Base-by-base conservation (phyloP, 2,113 vertebrate species). In the Copsychus sechellarum region DNA sequence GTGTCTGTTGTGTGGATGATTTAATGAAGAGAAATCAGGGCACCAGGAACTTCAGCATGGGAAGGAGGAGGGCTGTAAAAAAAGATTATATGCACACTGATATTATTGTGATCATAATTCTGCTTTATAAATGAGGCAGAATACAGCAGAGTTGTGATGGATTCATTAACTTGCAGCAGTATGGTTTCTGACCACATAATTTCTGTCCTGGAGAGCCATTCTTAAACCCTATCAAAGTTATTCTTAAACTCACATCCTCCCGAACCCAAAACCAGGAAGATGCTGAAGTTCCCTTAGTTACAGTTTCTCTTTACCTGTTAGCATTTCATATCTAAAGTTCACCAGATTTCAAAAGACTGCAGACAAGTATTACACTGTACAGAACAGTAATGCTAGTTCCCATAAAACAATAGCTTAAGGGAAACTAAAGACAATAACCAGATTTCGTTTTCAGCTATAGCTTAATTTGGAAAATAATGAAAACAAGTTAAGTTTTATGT, bases 401-500 rank as follows among this genome's bases (percentile, higher is more conserved):
- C 83, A 94, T 96, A 92, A 97, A 97, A 94, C 25, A 85, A 69
- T 90, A 62, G 81, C 79, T 95, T 65, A 88, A 91, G 88, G 91
- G 70, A 94, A 96, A 81, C 40, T 66, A 78, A 93, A 97, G 43
- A 38, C 67, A 92, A 86, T 88, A 93, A 92, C 86, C 86, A 82
- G 77, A 86, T 91, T 90, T 92, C 40, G 73, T 93, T 92, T 95
- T 91, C 92, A 66, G 66, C 87, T 93, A 38, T 60, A 73, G 82
- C 61, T 95, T 96, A 88, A 95, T 97, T 96, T 96, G 70, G 69
- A 88, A 94, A 95, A 96, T 95, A 97, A 97, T 96, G 73, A 97
- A 97, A 98, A 97, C 62, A 93, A 94, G 78, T 97, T 96, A 97
- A 88, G 65, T 96, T 98, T 96, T 96, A 93, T 89, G 88, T 66